Conservation (phyloP, 2,797 vertebrate genomes). For the Onychomys leucogaster region DNA sequence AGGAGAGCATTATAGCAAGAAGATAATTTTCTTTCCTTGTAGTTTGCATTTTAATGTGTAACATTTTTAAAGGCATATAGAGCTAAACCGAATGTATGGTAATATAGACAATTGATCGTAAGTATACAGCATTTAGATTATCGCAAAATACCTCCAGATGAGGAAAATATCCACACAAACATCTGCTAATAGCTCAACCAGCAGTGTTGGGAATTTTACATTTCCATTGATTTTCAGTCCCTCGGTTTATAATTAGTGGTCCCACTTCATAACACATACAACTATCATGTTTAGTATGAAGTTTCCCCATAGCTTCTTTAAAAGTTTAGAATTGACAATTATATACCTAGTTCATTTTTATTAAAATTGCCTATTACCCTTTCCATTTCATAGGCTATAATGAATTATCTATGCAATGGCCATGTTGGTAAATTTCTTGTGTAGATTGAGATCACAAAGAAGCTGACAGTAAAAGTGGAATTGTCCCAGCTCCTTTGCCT, state of each 20-base stretch:
- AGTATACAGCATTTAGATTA: conserved; percentile 34
- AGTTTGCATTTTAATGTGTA: not conserved
- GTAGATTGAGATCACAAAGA: not conserved
- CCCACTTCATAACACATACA: not conserved
- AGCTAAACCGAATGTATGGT: not conserved
- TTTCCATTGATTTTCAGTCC: not conserved
- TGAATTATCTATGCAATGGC: not conserved
- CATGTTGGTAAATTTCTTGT: not conserved
- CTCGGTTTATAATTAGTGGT: not conserved
- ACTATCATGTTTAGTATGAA: not conserved
- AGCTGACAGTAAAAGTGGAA: not conserved
- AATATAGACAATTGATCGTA: conserved; percentile 31
- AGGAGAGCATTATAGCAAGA: not conserved
- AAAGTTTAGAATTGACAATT: not conserved
- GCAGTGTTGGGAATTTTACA: not conserved
- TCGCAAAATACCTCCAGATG: conserved; percentile 35
- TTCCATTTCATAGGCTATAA: not conserved
- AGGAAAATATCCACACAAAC: conserved; percentile 19
- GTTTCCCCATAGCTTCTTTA: not conserved
- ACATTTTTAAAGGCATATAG: not conserved
- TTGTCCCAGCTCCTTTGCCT: not conserved
- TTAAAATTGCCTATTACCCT: not conserved
- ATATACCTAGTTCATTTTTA: not conserved
- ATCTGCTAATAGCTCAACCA: not conserved
- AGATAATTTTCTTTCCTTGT: not conserved